Evolutionary conservation across 64 coral and sea anemone species (phyloP).

Genomic region (Pocillopora damicornis): DNA sequence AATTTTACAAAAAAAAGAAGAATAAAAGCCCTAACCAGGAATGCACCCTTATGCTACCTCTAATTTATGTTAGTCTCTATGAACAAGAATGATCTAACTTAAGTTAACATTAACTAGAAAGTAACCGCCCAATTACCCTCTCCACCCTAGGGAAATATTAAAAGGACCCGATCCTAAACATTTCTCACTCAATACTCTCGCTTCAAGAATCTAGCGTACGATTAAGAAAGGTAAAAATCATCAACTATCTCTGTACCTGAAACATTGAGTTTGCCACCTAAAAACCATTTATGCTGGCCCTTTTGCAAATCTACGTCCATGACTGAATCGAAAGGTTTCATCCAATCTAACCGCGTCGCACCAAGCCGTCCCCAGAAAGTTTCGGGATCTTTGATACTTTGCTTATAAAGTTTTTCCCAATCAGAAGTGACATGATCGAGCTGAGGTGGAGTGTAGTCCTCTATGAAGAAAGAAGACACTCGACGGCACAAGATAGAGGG

Average conservation of each 20-base stretch:
- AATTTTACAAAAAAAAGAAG: no score
- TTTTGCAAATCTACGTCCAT: constrained; percentile 86
- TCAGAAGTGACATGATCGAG: constrained; percentile 73
- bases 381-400: constrained; percentile 73
- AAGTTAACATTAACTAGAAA: no score
- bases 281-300: constrained; percentile 90
- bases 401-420: constrained; percentile 62
- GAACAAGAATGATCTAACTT: no score
- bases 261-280: constrained; percentile 88
- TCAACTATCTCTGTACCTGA: constrained; percentile 46
- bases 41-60: no score
- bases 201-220: neutral
- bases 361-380: constrained; percentile 90
- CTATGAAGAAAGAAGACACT: constrained; percentile 79
- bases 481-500: constrained; percentile 24
- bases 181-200: no score
- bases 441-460: constrained; percentile 65
- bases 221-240: neutral
- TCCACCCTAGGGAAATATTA: no score
- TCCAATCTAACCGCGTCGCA: constrained; percentile 69
- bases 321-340: constrained; percentile 76
- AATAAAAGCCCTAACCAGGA: no score
- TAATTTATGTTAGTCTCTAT: no score
- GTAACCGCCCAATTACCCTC: no score
- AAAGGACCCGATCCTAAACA: no score